These are phyloP conservation scores for Oncorhynchus nerka DNA, from an alignment of 2,113 vertebrate species.

Conservation along the genomic window DNA sequence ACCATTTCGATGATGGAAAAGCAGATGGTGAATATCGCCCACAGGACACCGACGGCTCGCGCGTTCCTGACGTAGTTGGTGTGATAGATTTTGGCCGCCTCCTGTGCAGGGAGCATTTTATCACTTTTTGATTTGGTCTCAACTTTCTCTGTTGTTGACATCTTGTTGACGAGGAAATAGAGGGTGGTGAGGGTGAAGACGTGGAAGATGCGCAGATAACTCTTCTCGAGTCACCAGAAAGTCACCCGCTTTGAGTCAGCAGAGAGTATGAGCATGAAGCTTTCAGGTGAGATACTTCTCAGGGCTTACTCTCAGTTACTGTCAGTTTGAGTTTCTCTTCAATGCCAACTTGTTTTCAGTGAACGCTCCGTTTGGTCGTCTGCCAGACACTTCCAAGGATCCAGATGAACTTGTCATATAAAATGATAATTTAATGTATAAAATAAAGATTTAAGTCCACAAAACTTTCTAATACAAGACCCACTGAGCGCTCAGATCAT, in stretches of 20 bases:
- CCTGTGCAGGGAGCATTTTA: constrained; percentile 89
- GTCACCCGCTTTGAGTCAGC: not conserved
- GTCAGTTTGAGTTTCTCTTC: constrained; percentile 82
- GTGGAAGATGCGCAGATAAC: not conserved
- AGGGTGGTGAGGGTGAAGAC: not conserved
- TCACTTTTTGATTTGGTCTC: constrained; percentile 62
- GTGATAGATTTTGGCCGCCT: constrained; percentile 95
- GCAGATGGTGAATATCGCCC: constrained; percentile 94
- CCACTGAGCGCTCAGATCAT: not conserved
- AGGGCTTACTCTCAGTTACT: constrained; percentile 80
- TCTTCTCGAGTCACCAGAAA: not conserved
- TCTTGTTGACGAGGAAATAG: not conserved
- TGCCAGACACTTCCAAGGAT: not conserved
- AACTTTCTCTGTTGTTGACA: not conserved
- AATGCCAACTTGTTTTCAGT: not conserved
- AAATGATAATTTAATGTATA: not conserved
- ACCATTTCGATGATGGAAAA: constrained; percentile 90
- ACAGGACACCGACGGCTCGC: constrained; percentile 90
- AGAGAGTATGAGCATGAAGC: not conserved
- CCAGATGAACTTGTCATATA: not conserved
- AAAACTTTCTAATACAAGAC: not conserved
- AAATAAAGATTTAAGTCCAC: not conserved
- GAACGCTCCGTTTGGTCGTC: not conserved
- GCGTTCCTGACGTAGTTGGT: constrained; percentile 96
- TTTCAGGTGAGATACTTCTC: not conserved